Conservation (phyloP, 2,797 vertebrate genomes). For the Epinephelus awoara region DNA sequence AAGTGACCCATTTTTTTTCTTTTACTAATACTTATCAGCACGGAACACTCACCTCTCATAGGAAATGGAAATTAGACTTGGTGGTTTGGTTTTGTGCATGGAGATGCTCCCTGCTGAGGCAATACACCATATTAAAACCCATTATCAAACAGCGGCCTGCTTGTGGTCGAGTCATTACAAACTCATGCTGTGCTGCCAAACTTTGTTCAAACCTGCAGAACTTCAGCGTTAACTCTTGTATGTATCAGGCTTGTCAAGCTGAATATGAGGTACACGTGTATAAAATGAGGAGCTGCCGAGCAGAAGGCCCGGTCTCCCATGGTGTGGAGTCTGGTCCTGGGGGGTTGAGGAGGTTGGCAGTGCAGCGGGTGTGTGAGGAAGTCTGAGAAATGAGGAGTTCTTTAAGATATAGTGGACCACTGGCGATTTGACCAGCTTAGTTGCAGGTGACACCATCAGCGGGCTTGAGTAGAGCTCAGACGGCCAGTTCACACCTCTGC, state of each 20-base stretch:
- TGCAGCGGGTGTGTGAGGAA: no score
- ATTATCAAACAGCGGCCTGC: slow-evolving; percentile 41
- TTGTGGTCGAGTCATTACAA: slow-evolving; percentile 27
- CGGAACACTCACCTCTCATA: slow-evolving; percentile 11
- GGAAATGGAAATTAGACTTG: slow-evolving; percentile 50
- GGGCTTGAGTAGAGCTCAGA: no score
- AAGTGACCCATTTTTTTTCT: background rate
- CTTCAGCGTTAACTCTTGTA: slow-evolving; percentile 20
- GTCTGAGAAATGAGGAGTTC: no score
- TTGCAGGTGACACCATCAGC: no score
- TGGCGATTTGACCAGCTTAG: no score
- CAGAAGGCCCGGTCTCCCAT: no score
- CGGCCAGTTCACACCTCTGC: no score
- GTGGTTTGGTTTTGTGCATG: slow-evolving; percentile 19
- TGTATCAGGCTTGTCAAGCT: background rate
- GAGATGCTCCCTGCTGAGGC: slow-evolving; percentile 39
- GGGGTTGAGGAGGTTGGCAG: no score
- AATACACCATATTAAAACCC: slow-evolving; percentile 37
- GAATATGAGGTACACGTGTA: background rate
- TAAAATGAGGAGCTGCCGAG: no score
- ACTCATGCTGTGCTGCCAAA: slow-evolving; percentile 40
- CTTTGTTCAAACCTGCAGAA: slow-evolving; percentile 29
- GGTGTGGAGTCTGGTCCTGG: no score
- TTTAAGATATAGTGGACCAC: no score
- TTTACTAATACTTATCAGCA: background rate